These are phyloP conservation scores for Pseudochirops cupreus DNA, from an alignment of 2,797 vertebrate species.

Conservation along the genomic window DNA sequence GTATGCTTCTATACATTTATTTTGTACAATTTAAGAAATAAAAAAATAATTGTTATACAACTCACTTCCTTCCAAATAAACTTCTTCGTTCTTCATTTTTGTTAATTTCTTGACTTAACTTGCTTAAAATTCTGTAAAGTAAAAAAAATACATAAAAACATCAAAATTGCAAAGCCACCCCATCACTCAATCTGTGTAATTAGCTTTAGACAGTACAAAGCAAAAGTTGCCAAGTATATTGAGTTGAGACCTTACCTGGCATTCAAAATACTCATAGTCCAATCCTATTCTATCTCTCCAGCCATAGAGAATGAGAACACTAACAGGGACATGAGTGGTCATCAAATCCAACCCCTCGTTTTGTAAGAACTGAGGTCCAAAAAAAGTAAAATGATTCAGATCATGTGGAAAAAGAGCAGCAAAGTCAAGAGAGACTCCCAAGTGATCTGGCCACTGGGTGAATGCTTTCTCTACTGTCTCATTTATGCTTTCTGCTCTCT, in stretches of 20 bases:
- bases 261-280: not conserved
- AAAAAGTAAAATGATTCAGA: not conserved
- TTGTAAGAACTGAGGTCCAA: not conserved
- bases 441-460: not conserved
- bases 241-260: not conserved
- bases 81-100: constrained; percentile 90
- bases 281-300: not conserved
- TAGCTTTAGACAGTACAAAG: not conserved
- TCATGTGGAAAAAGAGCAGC: not conserved
- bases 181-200: not conserved
- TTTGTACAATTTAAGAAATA: not conserved
- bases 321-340: not conserved
- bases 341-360: too few relatives aligned
- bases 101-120: constrained; percentile 93
- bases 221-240: not conserved
- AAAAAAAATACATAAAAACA: constrained; percentile 30
- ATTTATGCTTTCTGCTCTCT: not conserved
- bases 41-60: not conserved
- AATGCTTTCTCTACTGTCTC: not conserved
- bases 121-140: constrained; percentile 90
- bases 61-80: constrained; percentile 90
- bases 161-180: not conserved
- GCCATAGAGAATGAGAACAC: not conserved
- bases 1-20: not conserved
- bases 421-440: not conserved